A percentile compares a stretch with the other conserved stretches of the same genome.
These are phyloP conservation scores for Agrochola lychnidis DNA, from an alignment of 2,888 invertebrate genomes.

Conservation along the genomic window DNA sequence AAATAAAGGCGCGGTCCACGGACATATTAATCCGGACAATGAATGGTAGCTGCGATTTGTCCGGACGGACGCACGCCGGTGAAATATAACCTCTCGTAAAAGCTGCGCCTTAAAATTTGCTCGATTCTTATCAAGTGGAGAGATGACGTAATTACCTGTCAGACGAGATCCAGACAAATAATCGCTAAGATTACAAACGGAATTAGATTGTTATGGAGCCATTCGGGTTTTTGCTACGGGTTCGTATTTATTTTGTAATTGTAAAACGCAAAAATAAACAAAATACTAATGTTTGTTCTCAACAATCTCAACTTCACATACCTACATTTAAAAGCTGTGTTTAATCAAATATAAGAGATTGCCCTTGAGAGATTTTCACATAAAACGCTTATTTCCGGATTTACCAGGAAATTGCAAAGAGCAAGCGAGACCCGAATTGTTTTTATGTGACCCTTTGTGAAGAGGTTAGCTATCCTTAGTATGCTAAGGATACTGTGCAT, in stretches of 20 bases:
- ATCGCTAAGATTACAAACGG: conserved; percentile 66
- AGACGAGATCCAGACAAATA: conserved; percentile 68
- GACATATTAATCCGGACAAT: conserved; percentile 67
- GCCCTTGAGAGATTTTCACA: conserved; percentile 27
- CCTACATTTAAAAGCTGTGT: conserved; percentile 4
- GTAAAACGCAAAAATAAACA: neutral
- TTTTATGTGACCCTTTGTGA: conserved; percentile 52
- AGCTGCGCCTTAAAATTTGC: conserved; percentile 61
- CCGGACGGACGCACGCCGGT: conserved; percentile 48
- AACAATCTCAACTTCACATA: neutral
- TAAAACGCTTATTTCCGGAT: conserved; percentile 47
- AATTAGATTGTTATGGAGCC: conserved; percentile 62
- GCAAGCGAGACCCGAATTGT: conserved; percentile 47
- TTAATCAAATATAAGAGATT: conserved; percentile 33
- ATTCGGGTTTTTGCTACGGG: conserved; percentile 1
- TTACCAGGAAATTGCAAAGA: conserved; percentile 49
- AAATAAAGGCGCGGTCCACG: conserved; percentile 55
- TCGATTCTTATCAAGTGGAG: conserved; percentile 61
- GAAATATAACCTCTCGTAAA: conserved; percentile 63
- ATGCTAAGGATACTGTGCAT: neutral
- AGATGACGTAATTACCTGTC: conserved; percentile 72
- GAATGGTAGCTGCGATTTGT: conserved; percentile 62
- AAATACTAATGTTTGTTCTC: neutral
- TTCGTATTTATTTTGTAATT: conserved; percentile 6
- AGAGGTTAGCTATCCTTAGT: conserved; percentile 34